These are phyloP conservation scores for Herminia tarsipennalis DNA, from an alignment of 2,888 invertebrate species.

Conservation along the genomic window DNA sequence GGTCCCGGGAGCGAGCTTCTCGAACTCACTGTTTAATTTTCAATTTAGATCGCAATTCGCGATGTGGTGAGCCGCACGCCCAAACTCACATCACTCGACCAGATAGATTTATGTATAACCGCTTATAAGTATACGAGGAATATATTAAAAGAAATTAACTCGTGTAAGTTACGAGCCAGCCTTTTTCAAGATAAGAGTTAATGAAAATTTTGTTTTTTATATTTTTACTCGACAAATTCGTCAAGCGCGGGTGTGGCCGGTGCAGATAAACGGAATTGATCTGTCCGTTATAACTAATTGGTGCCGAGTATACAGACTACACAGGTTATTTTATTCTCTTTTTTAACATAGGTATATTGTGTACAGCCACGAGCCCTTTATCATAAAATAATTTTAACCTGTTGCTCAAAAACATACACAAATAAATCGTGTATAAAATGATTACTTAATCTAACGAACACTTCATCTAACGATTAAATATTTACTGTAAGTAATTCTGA, in stretches of 20 bases:
- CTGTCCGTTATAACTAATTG: slow-evolving; percentile 50
- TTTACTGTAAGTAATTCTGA: too few species aligned
- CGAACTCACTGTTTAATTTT: slow-evolving; percentile 80
- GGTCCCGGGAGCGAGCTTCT: slow-evolving; percentile 27
- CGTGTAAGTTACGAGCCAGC: slow-evolving; percentile 71
- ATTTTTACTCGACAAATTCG: slow-evolving; percentile 65
- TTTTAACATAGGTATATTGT: slow-evolving; percentile 9
- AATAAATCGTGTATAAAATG: too few species aligned
- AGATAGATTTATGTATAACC: slow-evolving; percentile 80
- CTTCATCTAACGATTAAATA: too few species aligned
- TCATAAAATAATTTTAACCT: too few species aligned
- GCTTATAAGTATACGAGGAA: slow-evolving; percentile 59
- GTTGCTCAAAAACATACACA: too few species aligned
- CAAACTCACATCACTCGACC: slow-evolving; percentile 78
- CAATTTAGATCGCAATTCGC: slow-evolving; percentile 87
- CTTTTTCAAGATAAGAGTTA: slow-evolving; percentile 72
- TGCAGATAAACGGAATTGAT: slow-evolving; percentile 74
- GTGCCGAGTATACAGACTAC: slow-evolving; percentile 32
- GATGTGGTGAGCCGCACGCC: slow-evolving; percentile 76
- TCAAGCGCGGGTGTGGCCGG: slow-evolving; percentile 54
- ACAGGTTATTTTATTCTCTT: slow-evolving; percentile 34
- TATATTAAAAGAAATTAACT: slow-evolving; percentile 83
- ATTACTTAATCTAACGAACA: too few species aligned
- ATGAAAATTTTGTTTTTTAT: slow-evolving; percentile 78
- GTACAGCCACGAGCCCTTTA: too few species aligned